Conservation (phyloP, 2,888 invertebrate genomes). For the Eucriotettix oculatus region DNA sequence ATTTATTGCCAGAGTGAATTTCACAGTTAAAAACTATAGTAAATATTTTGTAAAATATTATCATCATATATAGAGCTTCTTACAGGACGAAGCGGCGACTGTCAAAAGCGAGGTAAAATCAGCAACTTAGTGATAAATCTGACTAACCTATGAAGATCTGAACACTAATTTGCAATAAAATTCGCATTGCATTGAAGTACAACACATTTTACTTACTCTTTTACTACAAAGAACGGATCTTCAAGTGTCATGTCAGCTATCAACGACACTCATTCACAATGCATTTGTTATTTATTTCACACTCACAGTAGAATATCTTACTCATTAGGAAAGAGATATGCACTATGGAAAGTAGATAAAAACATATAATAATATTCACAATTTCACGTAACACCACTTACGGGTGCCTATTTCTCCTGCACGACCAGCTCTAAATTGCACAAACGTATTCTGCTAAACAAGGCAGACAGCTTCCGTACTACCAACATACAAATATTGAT, state of each 20-base stretch:
- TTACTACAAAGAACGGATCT: conserved; percentile 96
- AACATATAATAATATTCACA: background rate
- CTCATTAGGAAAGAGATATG: background rate
- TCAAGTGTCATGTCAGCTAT: conserved; percentile 79
- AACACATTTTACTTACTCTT: conserved; percentile 66
- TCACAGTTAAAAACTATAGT: too few relatives aligned
- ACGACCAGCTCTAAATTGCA: background rate
- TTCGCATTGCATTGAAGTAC: background rate
- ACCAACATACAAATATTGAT: too few relatives aligned
- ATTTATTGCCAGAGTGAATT: too few relatives aligned
- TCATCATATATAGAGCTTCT: too few relatives aligned
- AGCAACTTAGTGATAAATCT: too few relatives aligned
- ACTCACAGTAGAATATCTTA: background rate
- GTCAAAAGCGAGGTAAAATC: too few relatives aligned
- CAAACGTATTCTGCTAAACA: background rate
- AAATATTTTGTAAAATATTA: too few relatives aligned
- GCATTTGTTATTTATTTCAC: background rate
- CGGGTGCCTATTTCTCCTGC: background rate
- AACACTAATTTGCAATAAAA: too few relatives aligned
- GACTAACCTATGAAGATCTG: too few relatives aligned
- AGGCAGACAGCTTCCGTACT: background rate
- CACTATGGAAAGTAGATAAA: background rate
- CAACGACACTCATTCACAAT: conserved; percentile 12
- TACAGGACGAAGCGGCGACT: too few relatives aligned
- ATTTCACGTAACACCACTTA: background rate